Base-by-base conservation (phyloP, 2,888 invertebrate genomes). In the Iselma pallidipennis region DNA sequence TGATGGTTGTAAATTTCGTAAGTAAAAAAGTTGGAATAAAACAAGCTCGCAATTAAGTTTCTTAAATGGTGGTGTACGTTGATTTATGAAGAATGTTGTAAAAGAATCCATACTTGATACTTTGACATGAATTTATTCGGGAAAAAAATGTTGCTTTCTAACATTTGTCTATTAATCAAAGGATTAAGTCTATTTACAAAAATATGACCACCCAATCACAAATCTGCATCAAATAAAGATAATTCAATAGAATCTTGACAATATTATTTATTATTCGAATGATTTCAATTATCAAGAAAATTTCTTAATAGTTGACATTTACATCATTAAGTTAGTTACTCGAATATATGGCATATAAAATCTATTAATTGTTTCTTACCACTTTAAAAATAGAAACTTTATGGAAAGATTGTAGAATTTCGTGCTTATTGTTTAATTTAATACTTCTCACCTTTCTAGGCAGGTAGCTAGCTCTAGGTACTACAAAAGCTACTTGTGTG, bases 241-340 rank as follows among this genome's bases (percentile, higher is more conserved):
- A 49, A 59, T 59, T 67, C 66, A 60, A 62, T 66, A 55, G 58
- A 64, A 64, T 66, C 54, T n/a, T 64, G 67, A 64, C 66, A 62
- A 50, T 10, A 60, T 58, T 58, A 67, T 64, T 65, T 62, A 67
- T 67, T 57, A 37, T 1, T 19, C 53, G 29, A 37, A 16, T 37
- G 42, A 37, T 37, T 37, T 37, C 42, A 37, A 57, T 50, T 51
- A 57, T 51, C 31, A 33, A 16, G 33, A 42, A 14, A n/a, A 57
- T 50, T 55, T 55, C 28, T 48, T 26, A 45, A 16, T 9, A 55
- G 21, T 49, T 56, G 16, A 4, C n/a, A 25, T 23, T 3, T 50
- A 12, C 25, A 50, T 2, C 25, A 25, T 23, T 4, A 4, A 50
- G 50, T 14, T 10, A 4, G 42, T 16, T 37, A 37, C 42, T 37